These are phyloP conservation scores for Phragmatobia fuliginosa DNA, from an alignment of 2,888 invertebrate genomes.

Conservation along the genomic window DNA sequence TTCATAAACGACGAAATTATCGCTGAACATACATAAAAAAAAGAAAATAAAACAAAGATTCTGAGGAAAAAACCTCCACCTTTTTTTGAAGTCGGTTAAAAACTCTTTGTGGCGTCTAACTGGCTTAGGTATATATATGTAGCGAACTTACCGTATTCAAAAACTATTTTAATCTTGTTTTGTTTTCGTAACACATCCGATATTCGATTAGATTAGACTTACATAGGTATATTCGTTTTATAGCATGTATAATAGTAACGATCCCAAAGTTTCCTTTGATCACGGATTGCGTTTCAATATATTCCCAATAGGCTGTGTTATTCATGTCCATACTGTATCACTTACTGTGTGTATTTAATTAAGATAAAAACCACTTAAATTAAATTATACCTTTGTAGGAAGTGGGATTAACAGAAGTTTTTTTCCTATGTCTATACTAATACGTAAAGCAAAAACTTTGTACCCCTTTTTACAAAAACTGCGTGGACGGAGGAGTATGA, in stretches of 20 bases:
- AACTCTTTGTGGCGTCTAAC: background rate
- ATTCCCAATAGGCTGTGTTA: background rate
- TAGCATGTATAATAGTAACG: background rate
- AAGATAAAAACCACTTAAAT: too few species aligned
- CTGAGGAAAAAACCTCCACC: too few species aligned
- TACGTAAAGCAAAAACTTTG: too few species aligned
- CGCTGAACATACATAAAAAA: too few species aligned
- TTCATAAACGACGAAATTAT: too few species aligned
- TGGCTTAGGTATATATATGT: background rate
- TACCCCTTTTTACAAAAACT: too few species aligned
- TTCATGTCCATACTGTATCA: background rate
- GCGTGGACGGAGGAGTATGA: too few species aligned
- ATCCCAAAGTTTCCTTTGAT: background rate
- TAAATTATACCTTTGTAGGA: background rate
- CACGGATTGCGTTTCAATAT: constrained; percentile 1
- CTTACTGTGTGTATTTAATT: background rate
- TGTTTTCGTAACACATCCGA: background rate
- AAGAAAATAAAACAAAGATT: too few species aligned
- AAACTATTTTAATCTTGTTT: constrained; percentile 3
- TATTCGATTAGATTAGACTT: background rate
- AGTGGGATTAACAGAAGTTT: background rate
- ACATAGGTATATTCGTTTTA: background rate
- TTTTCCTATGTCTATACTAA: background rate
- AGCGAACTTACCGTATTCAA: background rate
- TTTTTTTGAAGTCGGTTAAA: too few species aligned